phyloP scores from a whole-genome alignment of 2,113 vertebrate species.

The Calcarius ornatus region DNA sequence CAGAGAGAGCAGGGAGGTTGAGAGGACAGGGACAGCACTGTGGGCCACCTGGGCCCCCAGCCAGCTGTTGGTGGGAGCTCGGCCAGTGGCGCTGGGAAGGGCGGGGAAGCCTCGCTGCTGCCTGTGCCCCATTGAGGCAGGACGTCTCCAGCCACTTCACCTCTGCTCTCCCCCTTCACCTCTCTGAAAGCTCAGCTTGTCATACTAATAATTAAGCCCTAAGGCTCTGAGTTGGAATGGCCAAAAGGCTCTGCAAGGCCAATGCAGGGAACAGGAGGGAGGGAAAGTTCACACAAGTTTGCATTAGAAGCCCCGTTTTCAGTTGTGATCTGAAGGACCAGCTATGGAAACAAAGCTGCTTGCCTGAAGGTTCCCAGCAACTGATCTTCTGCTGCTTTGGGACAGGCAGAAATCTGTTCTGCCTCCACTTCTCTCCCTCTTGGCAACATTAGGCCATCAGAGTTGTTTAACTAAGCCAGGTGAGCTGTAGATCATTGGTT shows the following conservation, averaged over 20 bases:
- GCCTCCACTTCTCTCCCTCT: background rate
- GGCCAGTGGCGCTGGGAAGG: background rate
- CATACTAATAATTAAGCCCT: slow-evolving; percentile 42
- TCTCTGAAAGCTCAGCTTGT: slow-evolving; percentile 28
- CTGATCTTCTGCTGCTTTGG: background rate
- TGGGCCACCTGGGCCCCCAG: background rate
- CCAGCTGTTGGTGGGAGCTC: background rate
- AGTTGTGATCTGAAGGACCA: background rate
- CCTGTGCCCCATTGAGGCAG: background rate
- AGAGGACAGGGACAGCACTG: background rate
- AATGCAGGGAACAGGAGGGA: background rate
- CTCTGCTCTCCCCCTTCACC: slow-evolving; percentile 30
- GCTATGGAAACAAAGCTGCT: background rate
- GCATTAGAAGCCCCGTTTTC: background rate
- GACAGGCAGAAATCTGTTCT: background rate
- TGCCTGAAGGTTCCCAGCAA: background rate
- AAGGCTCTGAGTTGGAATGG: slow-evolving; percentile 20
- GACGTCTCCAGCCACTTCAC: slow-evolving; percentile 47
- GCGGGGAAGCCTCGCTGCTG: background rate
- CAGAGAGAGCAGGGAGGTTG: background rate
- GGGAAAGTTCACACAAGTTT: slow-evolving; percentile 22
- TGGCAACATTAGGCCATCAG: background rate
- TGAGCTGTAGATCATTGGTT: background rate
- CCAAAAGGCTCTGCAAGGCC: slow-evolving; percentile 2
- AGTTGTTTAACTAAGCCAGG: background rate